Conservation (phyloP, 2,888 invertebrate genomes). For the Chrysolina americana region DNA sequence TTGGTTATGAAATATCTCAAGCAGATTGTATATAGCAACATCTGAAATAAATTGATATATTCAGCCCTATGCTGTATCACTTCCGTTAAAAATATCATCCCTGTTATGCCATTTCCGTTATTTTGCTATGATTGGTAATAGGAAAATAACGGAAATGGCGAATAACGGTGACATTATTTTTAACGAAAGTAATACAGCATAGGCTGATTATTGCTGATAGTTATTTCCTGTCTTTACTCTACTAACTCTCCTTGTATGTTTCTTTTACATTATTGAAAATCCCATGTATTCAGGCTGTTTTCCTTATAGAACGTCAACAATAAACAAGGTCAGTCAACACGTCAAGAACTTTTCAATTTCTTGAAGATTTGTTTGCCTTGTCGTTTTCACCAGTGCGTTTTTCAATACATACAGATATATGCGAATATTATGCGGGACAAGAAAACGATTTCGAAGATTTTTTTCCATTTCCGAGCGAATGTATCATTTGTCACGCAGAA, state of each 20-base stretch:
- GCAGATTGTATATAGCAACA: too few relatives aligned
- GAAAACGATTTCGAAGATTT: not conserved
- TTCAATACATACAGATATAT: not conserved
- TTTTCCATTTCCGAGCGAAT: not conserved
- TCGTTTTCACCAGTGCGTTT: not conserved
- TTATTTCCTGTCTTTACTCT: not conserved
- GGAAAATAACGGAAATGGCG: too few relatives aligned
- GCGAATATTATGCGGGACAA: not conserved
- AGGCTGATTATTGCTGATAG: too few relatives aligned
- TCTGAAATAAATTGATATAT: too few relatives aligned
- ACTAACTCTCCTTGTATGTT: not conserved
- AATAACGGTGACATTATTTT: too few relatives aligned
- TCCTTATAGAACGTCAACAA: not conserved
- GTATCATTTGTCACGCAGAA: not conserved
- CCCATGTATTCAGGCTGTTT: not conserved
- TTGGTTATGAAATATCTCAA: too few relatives aligned
- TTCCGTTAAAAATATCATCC: too few relatives aligned
- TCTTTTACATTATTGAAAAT: not conserved
- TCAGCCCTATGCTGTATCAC: too few relatives aligned
- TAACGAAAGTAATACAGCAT: too few relatives aligned
- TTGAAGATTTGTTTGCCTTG: not conserved
- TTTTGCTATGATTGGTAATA: too few relatives aligned
- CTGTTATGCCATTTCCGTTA: too few relatives aligned
- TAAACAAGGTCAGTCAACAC: constrained; percentile 7
- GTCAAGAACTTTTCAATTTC: constrained; percentile 10